Conservation (phyloP, 2,113 vertebrate species). For the Nothobranchius furzeri region DNA sequence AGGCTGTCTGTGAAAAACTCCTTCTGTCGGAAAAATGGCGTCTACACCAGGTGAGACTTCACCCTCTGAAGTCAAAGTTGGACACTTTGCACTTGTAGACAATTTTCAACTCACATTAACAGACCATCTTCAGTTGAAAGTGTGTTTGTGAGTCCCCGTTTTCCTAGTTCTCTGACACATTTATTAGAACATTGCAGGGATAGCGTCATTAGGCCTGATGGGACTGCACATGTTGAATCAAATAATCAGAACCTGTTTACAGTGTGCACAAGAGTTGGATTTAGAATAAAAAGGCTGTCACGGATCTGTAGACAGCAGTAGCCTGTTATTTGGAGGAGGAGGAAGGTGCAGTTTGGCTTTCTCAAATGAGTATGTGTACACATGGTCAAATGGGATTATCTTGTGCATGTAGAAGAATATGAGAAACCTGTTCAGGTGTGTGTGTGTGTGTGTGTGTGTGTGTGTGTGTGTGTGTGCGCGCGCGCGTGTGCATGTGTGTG, state of each 20-base stretch:
- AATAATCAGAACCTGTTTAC: slow-evolving; percentile 23
- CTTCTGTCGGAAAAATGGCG: slow-evolving; percentile 95
- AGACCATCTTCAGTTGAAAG: slow-evolving; percentile 30
- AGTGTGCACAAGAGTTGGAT: background rate
- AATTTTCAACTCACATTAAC: slow-evolving; percentile 19
- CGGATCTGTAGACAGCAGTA: slow-evolving; percentile 3
- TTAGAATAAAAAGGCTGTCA: slow-evolving; percentile 1
- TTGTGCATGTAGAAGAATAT: slow-evolving; percentile 12
- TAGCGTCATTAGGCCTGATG: slow-evolving; percentile 6
- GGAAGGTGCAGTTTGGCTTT: slow-evolving; percentile 22
- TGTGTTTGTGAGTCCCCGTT: slow-evolving; percentile 22
- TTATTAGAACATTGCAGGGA: slow-evolving; percentile 4
- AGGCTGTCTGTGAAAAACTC: slow-evolving; percentile 96
- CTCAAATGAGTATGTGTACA: background rate
- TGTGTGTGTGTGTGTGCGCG: slow-evolving; percentile 15
- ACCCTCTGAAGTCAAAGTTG: background rate
- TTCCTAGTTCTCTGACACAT: slow-evolving; percentile 36
- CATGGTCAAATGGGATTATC: slow-evolving; percentile 3
- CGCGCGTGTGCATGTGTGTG: slow-evolving; percentile 15
- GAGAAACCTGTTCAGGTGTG: slow-evolving; percentile 4
- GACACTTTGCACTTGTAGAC: too few species aligned
- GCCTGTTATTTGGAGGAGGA: background rate
- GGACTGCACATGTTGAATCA: slow-evolving; percentile 5
- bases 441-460: slow-evolving; percentile 12
- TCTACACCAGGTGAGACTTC: slow-evolving; percentile 89